These are phyloP conservation scores for Numida meleagris DNA, from an alignment of 2,113 vertebrate species.

Conservation along the genomic window DNA sequence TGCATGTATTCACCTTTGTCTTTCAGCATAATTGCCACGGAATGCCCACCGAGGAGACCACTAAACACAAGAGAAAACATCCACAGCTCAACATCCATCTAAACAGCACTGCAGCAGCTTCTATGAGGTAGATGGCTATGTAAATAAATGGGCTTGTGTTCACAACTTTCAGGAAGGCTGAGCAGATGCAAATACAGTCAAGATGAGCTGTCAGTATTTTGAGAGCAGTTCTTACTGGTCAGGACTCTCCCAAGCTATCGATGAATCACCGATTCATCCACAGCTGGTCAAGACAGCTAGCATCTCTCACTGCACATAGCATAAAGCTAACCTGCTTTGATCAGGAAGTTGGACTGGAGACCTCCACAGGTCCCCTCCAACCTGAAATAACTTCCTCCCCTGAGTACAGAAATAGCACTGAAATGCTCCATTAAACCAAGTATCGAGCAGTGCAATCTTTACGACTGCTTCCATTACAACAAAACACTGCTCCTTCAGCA, in stretches of 20 bases:
- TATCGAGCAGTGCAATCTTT: neutral
- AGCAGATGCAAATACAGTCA: neutral
- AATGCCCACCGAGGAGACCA: slow-evolving; percentile 94
- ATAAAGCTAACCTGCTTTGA: neutral
- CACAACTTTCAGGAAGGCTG: neutral
- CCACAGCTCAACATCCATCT: neutral
- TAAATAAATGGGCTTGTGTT: neutral
- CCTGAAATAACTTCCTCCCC: neutral
- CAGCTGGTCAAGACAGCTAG: neutral
- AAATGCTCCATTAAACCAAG: neutral
- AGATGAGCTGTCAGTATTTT: neutral
- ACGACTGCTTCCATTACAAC: neutral
- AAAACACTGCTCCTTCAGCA: neutral
- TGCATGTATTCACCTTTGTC: slow-evolving; percentile 91
- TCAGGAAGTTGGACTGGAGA: neutral
- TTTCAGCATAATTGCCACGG: slow-evolving; percentile 95
- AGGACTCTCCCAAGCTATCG: neutral
- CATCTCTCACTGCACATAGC: neutral
- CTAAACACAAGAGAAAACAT: slow-evolving; percentile 71
- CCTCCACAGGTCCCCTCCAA: neutral
- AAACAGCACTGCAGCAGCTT: neutral
- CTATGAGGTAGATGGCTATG: neutral
- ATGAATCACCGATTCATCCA: neutral
- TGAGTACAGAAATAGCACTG: neutral
- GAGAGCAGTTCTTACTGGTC: neutral